Evolutionary conservation across 2,113 vertebrate genomes (phyloP), one percentile per base, ranked within the genome.

Genomic region (Aphyosemion australe): DNA sequence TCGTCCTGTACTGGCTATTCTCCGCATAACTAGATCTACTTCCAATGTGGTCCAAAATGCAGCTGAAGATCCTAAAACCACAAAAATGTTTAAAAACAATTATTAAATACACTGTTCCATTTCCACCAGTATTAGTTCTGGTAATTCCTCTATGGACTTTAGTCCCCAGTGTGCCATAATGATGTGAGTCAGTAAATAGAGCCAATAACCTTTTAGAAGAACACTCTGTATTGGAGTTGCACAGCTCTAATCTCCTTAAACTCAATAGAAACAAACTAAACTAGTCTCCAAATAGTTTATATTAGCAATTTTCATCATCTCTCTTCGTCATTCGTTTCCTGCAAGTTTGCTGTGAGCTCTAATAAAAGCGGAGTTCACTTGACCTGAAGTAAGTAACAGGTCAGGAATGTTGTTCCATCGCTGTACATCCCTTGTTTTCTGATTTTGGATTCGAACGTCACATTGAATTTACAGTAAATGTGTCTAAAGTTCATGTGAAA

Each of bases 351-450:
- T 61, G 47, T 1, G 1, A 42, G 21, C 13, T 73, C 71, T 72
- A 65, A 74, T 26, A 70, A 13, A 72, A 14, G 1, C 43, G 8
- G 37, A 75, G 78, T 83, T 86, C 64, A 73, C 59, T 77, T 83
- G 83, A 84, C 76, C 76, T 51, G 43, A 72, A 69, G 46, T 58
- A 37, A 56, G 69, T 65, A 81, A 53, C 54, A 69, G 83, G 76
- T 84, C 81, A 80, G 64, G 37, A 77, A 46, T 53, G 61, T 52
- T 49, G 43, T 69, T 79, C 60, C 34, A 52, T n/a, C 39, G 50
- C 49, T 52, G 61, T n/a, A 39, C 39, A 20, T 69, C 47, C 41
- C 46, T 74, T 0, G n/a, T 50, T 58, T 34, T 19, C 1, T 48
- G 37, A 59, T 41, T 42, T 19, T 56, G 14, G 26, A 52, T 20